Conservation (phyloP, 2,797 vertebrate species). For the Gambelia wislizenii region DNA sequence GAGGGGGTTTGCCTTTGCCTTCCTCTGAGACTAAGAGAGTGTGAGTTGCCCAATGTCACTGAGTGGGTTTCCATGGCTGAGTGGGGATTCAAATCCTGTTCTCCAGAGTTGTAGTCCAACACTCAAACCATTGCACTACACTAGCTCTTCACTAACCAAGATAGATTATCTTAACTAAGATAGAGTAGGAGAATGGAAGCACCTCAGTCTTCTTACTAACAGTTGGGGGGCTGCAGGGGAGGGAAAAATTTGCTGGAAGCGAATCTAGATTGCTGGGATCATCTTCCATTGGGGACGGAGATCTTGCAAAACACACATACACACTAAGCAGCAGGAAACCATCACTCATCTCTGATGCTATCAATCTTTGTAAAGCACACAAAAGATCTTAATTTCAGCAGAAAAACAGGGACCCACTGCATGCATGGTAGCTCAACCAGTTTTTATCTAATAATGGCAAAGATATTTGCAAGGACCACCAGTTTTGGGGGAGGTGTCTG, state of each 20-base stretch:
- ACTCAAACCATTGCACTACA: no score
- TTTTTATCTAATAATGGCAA: not conserved
- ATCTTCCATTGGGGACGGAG: not conserved
- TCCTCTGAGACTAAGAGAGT: no score
- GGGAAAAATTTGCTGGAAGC: not conserved
- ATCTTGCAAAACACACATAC: not conserved
- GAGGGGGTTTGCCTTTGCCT: no score
- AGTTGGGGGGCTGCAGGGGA: not conserved
- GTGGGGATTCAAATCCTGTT: no score
- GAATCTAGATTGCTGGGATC: not conserved
- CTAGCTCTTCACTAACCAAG: no score
- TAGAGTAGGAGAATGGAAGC: not conserved
- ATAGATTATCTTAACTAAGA: no score
- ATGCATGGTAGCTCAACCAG: not conserved
- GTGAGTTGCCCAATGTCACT: no score
- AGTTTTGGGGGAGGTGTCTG: not conserved
- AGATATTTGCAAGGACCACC: not conserved
- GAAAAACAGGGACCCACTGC: not conserved
- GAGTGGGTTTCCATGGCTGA: no score
- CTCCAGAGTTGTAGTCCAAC: no score
- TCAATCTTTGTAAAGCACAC: not conserved
- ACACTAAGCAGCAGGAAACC: not conserved
- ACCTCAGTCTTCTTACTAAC: not conserved
- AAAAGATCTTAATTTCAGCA: not conserved
- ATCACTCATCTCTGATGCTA: not conserved